These are phyloP conservation scores for Camelus bactrianus DNA, from an alignment of 2,113 vertebrate species.

Conservation along the genomic window DNA sequence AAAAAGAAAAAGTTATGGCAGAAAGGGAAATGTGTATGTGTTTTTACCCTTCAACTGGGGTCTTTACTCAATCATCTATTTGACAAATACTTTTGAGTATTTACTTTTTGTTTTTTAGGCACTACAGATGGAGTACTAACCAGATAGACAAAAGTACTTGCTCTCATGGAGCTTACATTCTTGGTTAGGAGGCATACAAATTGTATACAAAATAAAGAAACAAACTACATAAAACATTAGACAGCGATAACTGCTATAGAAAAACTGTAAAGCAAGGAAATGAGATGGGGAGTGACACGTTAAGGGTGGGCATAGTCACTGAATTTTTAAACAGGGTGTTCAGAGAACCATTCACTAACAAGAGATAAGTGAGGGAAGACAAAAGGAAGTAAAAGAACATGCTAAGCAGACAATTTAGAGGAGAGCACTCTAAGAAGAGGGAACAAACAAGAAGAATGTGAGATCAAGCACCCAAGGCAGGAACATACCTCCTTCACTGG, in stretches of 20 bases:
- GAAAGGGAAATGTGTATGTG: background rate
- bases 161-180: background rate
- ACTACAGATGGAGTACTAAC: background rate
- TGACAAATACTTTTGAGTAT: background rate
- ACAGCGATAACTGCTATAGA: background rate
- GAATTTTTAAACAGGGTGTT: background rate
- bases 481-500: background rate
- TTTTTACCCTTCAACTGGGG: background rate
- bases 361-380: background rate
- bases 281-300: background rate
- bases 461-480: background rate
- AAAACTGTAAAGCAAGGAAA: slow-evolving; percentile 22
- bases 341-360: background rate
- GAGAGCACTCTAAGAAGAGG: background rate
- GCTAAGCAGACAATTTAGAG: background rate
- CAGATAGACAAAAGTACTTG: background rate
- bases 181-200: background rate
- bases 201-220: background rate
- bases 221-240: background rate
- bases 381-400: background rate
- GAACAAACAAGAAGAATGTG: background rate
- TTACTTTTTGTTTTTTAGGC: background rate
- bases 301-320: background rate
- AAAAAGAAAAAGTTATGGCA: slow-evolving; percentile 13
- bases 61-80: slow-evolving; percentile 5